Percentiles rank a stretch among this genome's conserved stretches.
Evolutionary conservation across 2,797 vertebrate genomes (phyloP).

Genomic region (Lepilemur septentrionalis): DNA sequence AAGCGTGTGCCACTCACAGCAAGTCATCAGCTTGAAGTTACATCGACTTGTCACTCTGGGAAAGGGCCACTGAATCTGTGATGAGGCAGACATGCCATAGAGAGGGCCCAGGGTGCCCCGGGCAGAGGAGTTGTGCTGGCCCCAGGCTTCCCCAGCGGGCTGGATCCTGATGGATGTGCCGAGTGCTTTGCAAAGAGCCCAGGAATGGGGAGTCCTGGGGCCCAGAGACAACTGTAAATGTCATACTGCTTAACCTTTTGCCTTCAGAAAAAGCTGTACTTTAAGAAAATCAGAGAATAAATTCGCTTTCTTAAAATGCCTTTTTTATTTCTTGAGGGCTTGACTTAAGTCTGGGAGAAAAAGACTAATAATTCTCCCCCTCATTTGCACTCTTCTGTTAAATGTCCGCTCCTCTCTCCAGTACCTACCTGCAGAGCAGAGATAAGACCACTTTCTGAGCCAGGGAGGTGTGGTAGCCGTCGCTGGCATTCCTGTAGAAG

Average conservation of each 20-base stretch:
- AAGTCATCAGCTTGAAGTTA: constrained; percentile 37
- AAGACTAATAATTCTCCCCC: background rate
- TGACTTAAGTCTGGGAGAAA: background rate
- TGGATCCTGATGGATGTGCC: background rate
- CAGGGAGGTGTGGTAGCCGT: background rate
- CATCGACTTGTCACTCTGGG: constrained; percentile 10
- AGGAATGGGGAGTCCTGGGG: background rate
- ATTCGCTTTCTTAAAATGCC: background rate
- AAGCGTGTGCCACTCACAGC: background rate
- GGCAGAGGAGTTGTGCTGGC: background rate
- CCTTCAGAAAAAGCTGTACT: constrained; percentile 18
- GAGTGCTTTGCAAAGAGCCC: background rate
- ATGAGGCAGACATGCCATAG: background rate
- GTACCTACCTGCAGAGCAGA: background rate
- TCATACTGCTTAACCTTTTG: constrained; percentile 11
- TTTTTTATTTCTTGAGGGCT: constrained; percentile 15
- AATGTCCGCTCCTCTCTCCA: background rate
- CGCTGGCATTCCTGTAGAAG: background rate
- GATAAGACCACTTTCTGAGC: background rate
- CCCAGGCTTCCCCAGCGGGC: background rate
- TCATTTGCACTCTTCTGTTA: background rate
- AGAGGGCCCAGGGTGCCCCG: background rate
- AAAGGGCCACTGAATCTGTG: background rate
- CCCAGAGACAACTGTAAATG: background rate
- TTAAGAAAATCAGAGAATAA: constrained; percentile 1